Conservation (phyloP, 2,888 invertebrate genomes). For the Zonitis immaculata region DNA sequence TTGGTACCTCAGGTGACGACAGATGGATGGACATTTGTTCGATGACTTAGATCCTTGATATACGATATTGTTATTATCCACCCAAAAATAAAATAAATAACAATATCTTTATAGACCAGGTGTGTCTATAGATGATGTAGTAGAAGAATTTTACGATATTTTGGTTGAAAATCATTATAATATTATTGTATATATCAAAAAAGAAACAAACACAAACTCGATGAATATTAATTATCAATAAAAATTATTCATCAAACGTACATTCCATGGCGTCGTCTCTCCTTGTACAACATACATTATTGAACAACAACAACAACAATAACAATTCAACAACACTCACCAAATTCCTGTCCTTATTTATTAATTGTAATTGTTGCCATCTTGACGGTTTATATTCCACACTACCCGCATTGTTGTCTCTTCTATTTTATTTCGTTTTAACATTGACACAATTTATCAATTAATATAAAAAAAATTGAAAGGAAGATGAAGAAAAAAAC, state of each 20-base stretch:
- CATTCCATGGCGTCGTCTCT: background rate
- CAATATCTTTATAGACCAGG: background rate
- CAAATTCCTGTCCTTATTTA: conserved; percentile 3
- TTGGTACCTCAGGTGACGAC: background rate
- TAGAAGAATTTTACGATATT: background rate
- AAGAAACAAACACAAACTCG: background rate
- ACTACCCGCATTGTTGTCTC: conserved; percentile 7
- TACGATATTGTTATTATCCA: conserved; percentile 3
- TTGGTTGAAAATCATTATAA: background rate
- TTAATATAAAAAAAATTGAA: too few relatives aligned
- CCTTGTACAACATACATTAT: background rate
- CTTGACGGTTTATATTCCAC: background rate
- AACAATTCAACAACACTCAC: background rate
- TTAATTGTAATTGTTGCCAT: conserved; percentile 4
- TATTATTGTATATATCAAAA: background rate
- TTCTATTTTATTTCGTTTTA: too few relatives aligned
- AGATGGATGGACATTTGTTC: conserved; percentile 3
- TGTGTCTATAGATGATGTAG: background rate
- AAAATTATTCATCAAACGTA: background rate
- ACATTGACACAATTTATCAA: conserved; percentile 16
- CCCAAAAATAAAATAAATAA: background rate
- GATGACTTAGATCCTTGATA: conserved; percentile 2
- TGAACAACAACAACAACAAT: conserved; percentile 1
- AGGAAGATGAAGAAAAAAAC: too few relatives aligned
- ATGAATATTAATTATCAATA: background rate